Conservation (phyloP, 2,888 invertebrate species). For the Macroteleia sp. region DNA sequence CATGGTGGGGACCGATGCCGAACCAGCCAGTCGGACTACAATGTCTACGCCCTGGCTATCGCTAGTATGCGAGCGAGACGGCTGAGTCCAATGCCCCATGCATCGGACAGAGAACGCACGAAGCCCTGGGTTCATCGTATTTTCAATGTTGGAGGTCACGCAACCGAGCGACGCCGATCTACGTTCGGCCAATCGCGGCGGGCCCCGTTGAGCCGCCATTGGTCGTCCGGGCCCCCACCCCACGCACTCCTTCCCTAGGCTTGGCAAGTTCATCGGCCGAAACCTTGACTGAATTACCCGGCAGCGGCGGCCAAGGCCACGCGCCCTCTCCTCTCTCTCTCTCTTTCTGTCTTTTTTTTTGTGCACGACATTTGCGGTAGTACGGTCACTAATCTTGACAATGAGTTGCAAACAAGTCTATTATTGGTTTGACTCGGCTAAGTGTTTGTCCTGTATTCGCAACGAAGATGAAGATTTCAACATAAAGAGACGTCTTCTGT, state of each 20-base stretch:
- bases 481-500: background rate
- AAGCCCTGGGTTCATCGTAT: constrained; percentile 90
- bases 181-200: constrained; percentile 80
- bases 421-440: constrained; percentile 63
- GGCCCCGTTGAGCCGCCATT: constrained; percentile 68
- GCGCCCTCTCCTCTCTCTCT: constrained; percentile 75
- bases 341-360: constrained; percentile 45
- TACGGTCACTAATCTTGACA: constrained; percentile 67
- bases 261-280: constrained; percentile 90
- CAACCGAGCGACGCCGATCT: constrained; percentile 86
- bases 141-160: constrained; percentile 93
- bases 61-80: constrained; percentile 82
- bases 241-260: constrained; percentile 71
- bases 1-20: constrained; percentile 65
- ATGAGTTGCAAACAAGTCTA: constrained; percentile 75
- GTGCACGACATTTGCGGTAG: constrained; percentile 71
- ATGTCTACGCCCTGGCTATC: constrained; percentile 86
- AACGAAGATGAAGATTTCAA: background rate
- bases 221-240: constrained; percentile 66
- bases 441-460: constrained; percentile 41
- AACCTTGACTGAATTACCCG: constrained; percentile 94
- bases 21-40: constrained; percentile 71
- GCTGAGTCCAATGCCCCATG: too few species aligned
- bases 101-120: constrained; percentile 78
- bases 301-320: constrained; percentile 88